Evolutionary conservation across 2,888 invertebrate species (phyloP).

Genomic region (Acanthosepion pharaonis): DNA sequence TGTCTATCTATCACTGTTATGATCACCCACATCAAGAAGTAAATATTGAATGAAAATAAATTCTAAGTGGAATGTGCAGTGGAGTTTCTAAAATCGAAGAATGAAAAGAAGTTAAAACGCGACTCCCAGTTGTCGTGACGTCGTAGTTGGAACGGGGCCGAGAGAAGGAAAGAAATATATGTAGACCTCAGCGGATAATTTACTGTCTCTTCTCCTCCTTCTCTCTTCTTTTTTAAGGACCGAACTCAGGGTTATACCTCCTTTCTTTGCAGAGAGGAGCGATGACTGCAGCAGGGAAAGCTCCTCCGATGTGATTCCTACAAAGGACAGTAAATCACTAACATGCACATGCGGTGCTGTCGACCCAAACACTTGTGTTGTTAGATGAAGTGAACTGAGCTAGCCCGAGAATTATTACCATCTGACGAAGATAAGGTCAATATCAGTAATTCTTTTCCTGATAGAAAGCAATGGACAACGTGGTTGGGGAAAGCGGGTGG

Average conservation of each 20-base stretch:
- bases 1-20: too few relatives aligned
- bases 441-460: background rate
- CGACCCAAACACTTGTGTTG: slow-evolving; percentile 2
- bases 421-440: slow-evolving; percentile 8
- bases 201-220: background rate
- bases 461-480: background rate
- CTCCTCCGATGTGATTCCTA: background rate
- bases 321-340: background rate
- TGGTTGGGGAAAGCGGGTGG: background rate
- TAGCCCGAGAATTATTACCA: slow-evolving; percentile 2
- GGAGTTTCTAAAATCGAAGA: background rate
- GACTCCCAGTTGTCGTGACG: background rate
- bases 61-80: too few relatives aligned
- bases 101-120: background rate
- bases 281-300: too few relatives aligned
- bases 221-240: background rate
- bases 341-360: background rate
- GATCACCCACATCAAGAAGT: too few relatives aligned
- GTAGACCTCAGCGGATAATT: background rate
- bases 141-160: background rate
- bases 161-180: background rate
- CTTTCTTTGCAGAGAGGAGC: background rate
- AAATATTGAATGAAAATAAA: background rate
- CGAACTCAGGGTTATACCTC: background rate
- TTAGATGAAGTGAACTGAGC: background rate